Evolutionary conservation across 2,797 vertebrate genomes (phyloP), one percentile per base, ranked within the genome.

Genomic region (Numenius phaeopus): DNA sequence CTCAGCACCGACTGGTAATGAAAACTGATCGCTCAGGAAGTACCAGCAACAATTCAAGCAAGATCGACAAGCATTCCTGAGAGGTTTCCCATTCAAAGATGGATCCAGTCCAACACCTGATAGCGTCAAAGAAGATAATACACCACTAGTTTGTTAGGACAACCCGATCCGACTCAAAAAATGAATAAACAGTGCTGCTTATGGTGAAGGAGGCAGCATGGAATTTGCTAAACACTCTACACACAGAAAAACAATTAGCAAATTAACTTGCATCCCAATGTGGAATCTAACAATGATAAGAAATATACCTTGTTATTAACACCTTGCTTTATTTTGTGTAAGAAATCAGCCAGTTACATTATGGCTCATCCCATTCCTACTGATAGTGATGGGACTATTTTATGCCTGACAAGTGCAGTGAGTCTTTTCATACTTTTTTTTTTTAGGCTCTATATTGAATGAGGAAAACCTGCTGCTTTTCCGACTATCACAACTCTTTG

Each of bases 281-380:
- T 81, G 34, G 75, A 85, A 89, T 94, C 54, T 83, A 91, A 86
- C 72, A 90, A 92, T 88, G 93, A 92, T 93, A 96, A 92, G 46
- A 96, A 96, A 94, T 90, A 70, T 29, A 70, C n/a, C 86, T 94
- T 32, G 18, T 40, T 80, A 50, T 91, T 91, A 94, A 92, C 82
- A 22, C 58, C 55, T 93, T 83, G 65, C 70, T 82, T 30, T 54
- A 5, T 30, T 59, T 55, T 66, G 26, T 30, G 4, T n/a, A 87
- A 89, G 30, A 62, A 93, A 75, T 10, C 49, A 27, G 37, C 17
- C 39, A 65, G 8, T 61, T 81, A 29, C 15, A 55, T 59, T 4
- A 62, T 0, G 15, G 52, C 14, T 87, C 80, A 71, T 80, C 32
- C 40, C 12, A 57, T 87, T 96, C 61, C 71, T 59, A 19, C 42